These are phyloP conservation scores for Drosophila hamatofila DNA, from an alignment of 2,888 invertebrate species.

Conservation along the genomic window DNA sequence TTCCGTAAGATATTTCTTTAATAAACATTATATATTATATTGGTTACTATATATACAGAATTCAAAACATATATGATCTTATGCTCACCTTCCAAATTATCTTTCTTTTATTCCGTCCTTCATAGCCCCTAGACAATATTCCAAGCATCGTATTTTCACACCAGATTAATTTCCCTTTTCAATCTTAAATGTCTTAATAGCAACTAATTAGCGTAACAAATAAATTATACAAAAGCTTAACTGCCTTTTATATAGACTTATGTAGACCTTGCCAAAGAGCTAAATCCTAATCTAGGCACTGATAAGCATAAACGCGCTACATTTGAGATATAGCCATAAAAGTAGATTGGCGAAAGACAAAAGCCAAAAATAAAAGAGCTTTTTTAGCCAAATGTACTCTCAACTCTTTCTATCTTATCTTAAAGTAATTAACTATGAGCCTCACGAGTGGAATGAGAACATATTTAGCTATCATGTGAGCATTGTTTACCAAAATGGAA, in stretches of 20 bases:
- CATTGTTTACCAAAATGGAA: neutral
- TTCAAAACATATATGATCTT: too few species aligned
- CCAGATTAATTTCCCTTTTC: neutral
- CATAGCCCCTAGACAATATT: neutral
- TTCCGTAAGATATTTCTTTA: neutral
- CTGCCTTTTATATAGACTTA: neutral
- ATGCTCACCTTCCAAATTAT: neutral
- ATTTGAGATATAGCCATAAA: constrained; percentile 9
- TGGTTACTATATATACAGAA: too few species aligned
- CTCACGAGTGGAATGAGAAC: neutral
- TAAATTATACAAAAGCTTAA: constrained; percentile 9
- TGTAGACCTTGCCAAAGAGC: neutral
- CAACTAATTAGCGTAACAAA: neutral
- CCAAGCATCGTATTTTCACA: neutral
- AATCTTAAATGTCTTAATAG: neutral
- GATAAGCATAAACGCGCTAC: constrained; percentile 12
- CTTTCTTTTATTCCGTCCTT: neutral
- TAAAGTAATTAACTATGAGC: constrained; percentile 1
- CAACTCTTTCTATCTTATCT: constrained; percentile 17
- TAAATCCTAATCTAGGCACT: constrained; percentile 22
- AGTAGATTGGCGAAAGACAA: neutral
- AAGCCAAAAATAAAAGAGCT: constrained; percentile 10
- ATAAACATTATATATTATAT: too few species aligned
- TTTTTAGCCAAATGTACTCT: constrained; percentile 8
- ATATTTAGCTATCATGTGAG: neutral